Evolutionary conservation across 2,888 invertebrate species (phyloP).

Genomic region (Galeruca laticollis): DNA sequence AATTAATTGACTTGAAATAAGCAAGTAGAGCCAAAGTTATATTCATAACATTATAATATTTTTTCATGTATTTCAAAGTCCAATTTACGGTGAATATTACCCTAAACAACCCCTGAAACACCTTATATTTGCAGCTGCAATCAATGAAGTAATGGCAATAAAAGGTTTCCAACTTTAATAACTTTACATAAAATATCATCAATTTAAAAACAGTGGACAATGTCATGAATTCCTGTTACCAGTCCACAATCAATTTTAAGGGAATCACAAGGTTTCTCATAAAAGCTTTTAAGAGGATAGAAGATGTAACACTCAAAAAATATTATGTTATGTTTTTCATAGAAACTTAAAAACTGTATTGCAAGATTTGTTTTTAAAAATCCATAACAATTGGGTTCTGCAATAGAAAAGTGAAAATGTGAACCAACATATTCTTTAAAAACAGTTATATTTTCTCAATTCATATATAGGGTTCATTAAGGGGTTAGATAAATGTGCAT

Average conservation of each 20-base stretch:
- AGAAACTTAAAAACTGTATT: constrained; percentile 6
- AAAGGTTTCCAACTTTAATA: constrained; percentile 3
- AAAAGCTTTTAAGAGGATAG: constrained; percentile 1
- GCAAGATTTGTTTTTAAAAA: constrained; percentile 3
- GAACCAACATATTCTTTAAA: constrained; percentile 6
- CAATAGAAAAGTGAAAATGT: constrained; percentile 1
- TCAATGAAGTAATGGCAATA: neutral
- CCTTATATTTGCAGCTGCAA: neutral
- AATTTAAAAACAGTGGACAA: neutral
- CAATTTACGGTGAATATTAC: neutral
- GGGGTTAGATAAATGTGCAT: constrained; percentile 7
- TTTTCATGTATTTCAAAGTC: no score
- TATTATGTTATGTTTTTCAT: constrained; percentile 2
- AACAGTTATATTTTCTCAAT: constrained; percentile 1
- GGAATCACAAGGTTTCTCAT: no score
- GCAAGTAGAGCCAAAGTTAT: no score
- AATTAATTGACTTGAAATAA: no score
- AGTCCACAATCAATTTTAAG: no score
- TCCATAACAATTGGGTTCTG: no score
- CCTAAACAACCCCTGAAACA: neutral
- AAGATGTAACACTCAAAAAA: constrained; percentile 7
- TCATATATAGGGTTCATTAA: neutral
- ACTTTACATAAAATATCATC: constrained; percentile 5
- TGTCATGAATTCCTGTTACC: neutral
- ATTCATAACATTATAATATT: no score